Base-by-base conservation (phyloP, 2,888 invertebrate species). In the Polyploca ridens region DNA sequence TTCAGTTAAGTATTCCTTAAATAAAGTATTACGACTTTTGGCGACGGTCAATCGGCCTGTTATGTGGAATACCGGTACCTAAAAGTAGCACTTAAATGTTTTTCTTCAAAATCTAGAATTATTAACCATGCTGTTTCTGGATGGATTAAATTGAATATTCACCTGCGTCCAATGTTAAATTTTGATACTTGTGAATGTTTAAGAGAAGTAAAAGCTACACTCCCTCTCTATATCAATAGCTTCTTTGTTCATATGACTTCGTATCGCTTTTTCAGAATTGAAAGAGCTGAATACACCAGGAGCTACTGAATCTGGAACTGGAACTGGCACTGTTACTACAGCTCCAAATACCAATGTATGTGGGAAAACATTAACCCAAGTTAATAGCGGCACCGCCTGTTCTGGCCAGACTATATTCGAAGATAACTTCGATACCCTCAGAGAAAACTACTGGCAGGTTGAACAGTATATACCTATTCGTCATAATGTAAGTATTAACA, bases 331-430 rank as follows among this genome's bases (percentile, higher is more conserved):
- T 60, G 35, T 19, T 5, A n/a, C 46, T 46, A 5, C 54, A 54
- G 3, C 54, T 19, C 10, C 54, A 54, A 19, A n/a, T 3, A 4
- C n/a, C 10, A 16, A 11, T 1, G 27, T 5, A 19, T 94, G 94
- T 70, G 69, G 66, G 1, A 78, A 86, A 0, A 87, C 91, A 0
- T 64, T 78, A 8, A 92, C 93, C 0, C 78, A 66, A 5, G 83
- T 94, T 10, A 88, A 89, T 0, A 88, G 88, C 0, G 83, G 86
- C 6, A 69, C 67, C 8, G 88, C 88, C 0, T 95, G 95, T 78
- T 85, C 88, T 13, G 94, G 94, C 0, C 86, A 94, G 67, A 82
- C 94, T 0, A 85, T 97, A 64, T 96, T 97, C 70, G 94, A 96
- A 62, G 96, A 97, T 63, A 87, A 93, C 65, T 97, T 97, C 76